Evolutionary conservation across 1,140 invertebrate genomes (phyloP).

Genomic region (Neodiprion virginianus): DNA sequence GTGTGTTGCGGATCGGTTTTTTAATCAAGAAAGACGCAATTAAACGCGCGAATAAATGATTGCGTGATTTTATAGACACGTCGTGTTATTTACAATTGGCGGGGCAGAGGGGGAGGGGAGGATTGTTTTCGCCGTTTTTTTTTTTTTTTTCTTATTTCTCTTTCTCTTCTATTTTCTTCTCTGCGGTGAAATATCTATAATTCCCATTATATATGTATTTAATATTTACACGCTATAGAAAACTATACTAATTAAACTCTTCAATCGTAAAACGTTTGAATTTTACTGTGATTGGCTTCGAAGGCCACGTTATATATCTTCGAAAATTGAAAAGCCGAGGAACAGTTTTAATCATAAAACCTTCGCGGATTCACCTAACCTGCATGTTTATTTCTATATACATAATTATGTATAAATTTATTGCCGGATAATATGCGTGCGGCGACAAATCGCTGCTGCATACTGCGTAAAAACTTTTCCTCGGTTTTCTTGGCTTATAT

Average conservation of each 20-base stretch:
- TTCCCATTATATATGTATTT: background rate
- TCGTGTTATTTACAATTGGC: too few relatives aligned
- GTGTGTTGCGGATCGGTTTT: too few relatives aligned
- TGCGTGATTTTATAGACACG: too few relatives aligned
- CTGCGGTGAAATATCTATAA: background rate
- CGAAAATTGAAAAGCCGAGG: conserved; percentile 7
- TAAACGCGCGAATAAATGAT: too few relatives aligned
- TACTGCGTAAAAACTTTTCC: too few relatives aligned
- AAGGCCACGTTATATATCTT: conserved; percentile 23
- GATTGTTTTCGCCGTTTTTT: background rate
- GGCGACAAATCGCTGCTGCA: too few relatives aligned
- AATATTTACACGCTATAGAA: background rate
- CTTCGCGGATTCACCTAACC: background rate
- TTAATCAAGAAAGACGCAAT: too few relatives aligned
- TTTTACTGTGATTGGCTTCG: conserved; percentile 27
- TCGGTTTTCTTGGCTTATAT: too few relatives aligned
- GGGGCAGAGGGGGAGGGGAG: background rate
- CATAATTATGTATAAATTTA: background rate
- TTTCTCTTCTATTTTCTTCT: background rate
- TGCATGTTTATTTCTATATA: too few relatives aligned
- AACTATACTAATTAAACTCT: background rate
- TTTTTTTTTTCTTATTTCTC: background rate
- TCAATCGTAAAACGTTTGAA: conserved; percentile 14
- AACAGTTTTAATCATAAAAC: background rate
- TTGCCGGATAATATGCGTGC: too few relatives aligned